Base-by-base conservation (phyloP, 2,888 invertebrate genomes). In the Lasioglossum leucozonium region DNA sequence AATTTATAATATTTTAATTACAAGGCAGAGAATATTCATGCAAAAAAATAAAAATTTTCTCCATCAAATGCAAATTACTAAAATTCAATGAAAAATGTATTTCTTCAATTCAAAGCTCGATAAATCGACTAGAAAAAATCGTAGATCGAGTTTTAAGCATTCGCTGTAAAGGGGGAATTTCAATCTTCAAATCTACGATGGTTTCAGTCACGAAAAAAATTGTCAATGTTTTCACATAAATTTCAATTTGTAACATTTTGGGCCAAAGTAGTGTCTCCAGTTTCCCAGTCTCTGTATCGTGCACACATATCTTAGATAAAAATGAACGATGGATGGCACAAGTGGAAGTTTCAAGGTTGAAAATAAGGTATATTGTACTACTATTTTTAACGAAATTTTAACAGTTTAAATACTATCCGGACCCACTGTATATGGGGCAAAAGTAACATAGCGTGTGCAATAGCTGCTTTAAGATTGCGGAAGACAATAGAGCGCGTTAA, bases 401-500 rank as follows among this genome's bases (percentile, higher is more conserved):
- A 51, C n/a, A n/a, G 22, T 51, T n/a, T n/a, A n/a, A n/a, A n/a
- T 51, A 51, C 22, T n/a, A n/a, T 22, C 6, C 3, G 10, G n/a
- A 10, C 1, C 10, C 22, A 51, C 10, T 8, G 22, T n/a, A 10
- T 51, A 3, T 2, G 22, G 3, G 51, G 51, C 8, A 10, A 51
- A 51, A 51, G 51, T n/a, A 51, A 51, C 51, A 51, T 16, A 26
- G 26, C 16, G 13, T 5, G 26, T 26, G 26, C 26, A 65, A 22
- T 34, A 16, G 34, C 47, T 34, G 40, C n/a, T 30, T 55, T 44
- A 30, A 65, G 67, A 71, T 44, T n/a, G 4, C 34, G 11, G 34
- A 71, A 26, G 34, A 72, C 13, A 44, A 55, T 82, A 62, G 75
- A 42, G 5, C 10, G 37, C 65, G 34, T 75, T 76, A 79, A 72